Percentiles rank a stretch among this genome's conserved stretches.
phyloP scores from a whole-genome alignment of 2,797 vertebrate genomes.

The Falco naumanni region DNA sequence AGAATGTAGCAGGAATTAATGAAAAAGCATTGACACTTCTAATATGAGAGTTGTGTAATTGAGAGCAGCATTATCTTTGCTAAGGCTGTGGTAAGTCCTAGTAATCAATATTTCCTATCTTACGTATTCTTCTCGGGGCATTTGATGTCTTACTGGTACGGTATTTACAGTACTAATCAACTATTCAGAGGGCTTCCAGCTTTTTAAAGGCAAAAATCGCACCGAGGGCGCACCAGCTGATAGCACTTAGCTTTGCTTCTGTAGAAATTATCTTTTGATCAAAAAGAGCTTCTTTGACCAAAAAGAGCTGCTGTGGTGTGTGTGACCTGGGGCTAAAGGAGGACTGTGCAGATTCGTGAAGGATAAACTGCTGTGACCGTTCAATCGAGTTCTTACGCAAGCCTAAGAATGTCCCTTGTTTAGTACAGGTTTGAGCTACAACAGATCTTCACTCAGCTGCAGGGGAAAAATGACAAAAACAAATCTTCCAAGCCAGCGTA shows the following conservation, averaged over 20 bases:
- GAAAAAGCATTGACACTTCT: not conserved
- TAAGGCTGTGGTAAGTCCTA: not conserved
- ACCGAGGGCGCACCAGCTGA: not conserved
- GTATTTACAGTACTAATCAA: not conserved
- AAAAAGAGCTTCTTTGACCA: not conserved
- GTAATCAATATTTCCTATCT: not conserved
- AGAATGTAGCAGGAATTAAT: not conserved
- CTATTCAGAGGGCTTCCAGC: not conserved
- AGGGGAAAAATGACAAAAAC: rapidly evolving
- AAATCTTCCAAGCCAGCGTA: not conserved
- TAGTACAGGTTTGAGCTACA: not conserved
- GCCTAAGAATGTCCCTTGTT: not conserved
- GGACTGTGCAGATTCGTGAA: not conserved
- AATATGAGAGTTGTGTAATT: not conserved
- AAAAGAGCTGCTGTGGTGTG: not conserved
- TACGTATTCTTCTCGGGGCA: not conserved
- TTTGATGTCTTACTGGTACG: not conserved
- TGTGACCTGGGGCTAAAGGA: not conserved
- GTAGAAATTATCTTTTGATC: not conserved
- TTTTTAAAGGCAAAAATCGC: not conserved
- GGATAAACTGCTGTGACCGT: not conserved
- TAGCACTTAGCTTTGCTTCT: not conserved
- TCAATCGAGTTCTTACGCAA: not conserved
- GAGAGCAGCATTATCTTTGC: not conserved
- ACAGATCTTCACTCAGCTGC: not conserved